Base-by-base conservation (phyloP, 2,113 vertebrate genomes). In the Mirza zaza region DNA sequence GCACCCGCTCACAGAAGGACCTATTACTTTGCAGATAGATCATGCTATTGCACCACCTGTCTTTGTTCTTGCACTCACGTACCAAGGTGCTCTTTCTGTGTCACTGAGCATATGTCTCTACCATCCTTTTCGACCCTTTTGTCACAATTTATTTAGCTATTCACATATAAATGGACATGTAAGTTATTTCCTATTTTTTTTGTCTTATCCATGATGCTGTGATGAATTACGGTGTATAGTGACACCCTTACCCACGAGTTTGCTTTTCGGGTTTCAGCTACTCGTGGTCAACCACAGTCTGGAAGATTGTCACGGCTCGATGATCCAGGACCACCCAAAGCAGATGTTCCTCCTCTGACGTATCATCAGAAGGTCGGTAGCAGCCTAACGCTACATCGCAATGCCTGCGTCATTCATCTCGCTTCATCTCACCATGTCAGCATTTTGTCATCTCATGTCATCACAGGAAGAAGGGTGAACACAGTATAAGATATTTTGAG, bases 1-100 rank as follows among this genome's bases (percentile, higher is more conserved):
- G 20, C 21, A 17, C 0, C 8, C 27, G 32, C 8, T 48, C 32
- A 45, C 1, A 11, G 18, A 7, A 45, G 13, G 27, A 1, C 15
- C 27, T 13, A 11, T 27, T 36, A 25, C 36, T 36, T n/a, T 15
- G 52, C 15, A 42, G 8, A 23, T 0, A 45, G 21, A 42, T 34
- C 32, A 10, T 13, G 21, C 12, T 70, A n/a, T 48, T 6, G 12
- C 1, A 75, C 34, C 34, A 45, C 34, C n/a, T 71, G 32, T 42
- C 65, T 84, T 48, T 39, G 21, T 8, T 77, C 79, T 57, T 67
- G 50, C 9, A 27, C 1, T 70, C 76, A 34, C 55, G 6, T 63
- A 45, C 77, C 34, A 42, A 67, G 61, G 61, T 48, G 2, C 13
- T 85, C 34, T 91, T 87, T 73, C 73, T 86, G 27, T 65, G 65